phyloP scores from a whole-genome alignment of 2,888 invertebrate genomes.

The Dorcus parallelipipedus region DNA sequence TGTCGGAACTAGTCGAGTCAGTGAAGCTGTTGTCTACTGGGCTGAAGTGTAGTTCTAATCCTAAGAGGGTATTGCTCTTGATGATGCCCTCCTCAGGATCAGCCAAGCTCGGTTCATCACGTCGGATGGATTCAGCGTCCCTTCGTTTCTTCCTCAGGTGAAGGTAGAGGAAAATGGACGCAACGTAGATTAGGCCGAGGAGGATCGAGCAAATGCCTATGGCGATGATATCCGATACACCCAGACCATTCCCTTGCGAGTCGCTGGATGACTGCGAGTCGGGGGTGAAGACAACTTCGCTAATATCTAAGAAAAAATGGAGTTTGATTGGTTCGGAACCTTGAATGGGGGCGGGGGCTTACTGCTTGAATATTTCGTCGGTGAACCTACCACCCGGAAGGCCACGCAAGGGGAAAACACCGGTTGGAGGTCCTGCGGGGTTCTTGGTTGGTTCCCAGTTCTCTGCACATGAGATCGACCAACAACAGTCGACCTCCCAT shows the following conservation, averaged over 20 bases:
- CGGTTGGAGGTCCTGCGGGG: conserved; percentile 50
- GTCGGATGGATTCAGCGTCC: conserved; percentile 34
- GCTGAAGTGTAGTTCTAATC: conserved; percentile 61
- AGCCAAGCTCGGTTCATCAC: conserved; percentile 38
- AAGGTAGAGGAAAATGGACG: conserved; percentile 78
- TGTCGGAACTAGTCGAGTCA: conserved; percentile 65
- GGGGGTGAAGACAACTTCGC: conserved; percentile 74
- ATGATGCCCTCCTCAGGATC: conserved; percentile 66
- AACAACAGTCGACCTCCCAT: conserved; percentile 81
- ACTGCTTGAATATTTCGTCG: conserved; percentile 64
- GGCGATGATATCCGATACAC: conserved; percentile 75
- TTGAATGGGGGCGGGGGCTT: conserved; percentile 38
- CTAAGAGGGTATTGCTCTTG: conserved; percentile 73
- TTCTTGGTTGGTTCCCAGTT: conserved; percentile 49
- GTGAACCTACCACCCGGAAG: conserved; percentile 80
- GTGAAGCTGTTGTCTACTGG: conserved; percentile 52
- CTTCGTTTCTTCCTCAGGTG: conserved; percentile 67
- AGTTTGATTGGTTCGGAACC: background rate
- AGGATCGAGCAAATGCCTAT: conserved; percentile 80
- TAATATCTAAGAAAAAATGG: conserved; percentile 60
- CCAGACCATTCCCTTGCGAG: conserved; percentile 59
- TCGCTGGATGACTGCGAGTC: conserved; percentile 58
- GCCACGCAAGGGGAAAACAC: conserved; percentile 83
- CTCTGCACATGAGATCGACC: conserved; percentile 76
- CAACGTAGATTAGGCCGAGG: conserved; percentile 83